Evolutionary conservation across 2,888 invertebrate species (phyloP).

Genomic region (Lagria hirta): DNA sequence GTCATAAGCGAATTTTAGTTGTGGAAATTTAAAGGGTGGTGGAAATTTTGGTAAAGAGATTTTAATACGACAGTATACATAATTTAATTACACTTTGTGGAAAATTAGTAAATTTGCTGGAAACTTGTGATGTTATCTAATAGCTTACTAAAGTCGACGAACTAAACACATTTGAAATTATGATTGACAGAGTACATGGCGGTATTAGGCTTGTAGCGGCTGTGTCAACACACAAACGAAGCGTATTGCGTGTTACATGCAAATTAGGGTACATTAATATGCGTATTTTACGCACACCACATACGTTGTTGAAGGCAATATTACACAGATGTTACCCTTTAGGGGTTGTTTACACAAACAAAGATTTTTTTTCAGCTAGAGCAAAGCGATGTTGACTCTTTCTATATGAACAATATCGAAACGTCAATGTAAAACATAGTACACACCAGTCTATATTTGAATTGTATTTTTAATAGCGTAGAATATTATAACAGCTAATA

Average conservation of each 20-base stretch:
- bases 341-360: conserved; percentile 52
- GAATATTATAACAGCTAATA: too few species aligned
- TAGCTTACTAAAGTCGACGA: conserved; percentile 15
- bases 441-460: too few species aligned
- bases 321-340: conserved; percentile 49
- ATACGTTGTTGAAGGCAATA: conserved; percentile 43
- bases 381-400: too few species aligned
- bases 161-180: conserved; percentile 32
- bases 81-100: too few species aligned
- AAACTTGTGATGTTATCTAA: too few species aligned
- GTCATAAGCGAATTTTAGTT: conserved; percentile 16
- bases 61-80: conserved; percentile 19
- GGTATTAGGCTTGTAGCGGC: conserved; percentile 44
- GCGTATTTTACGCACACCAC: conserved; percentile 51
- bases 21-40: conserved; percentile 15
- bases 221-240: conserved; percentile 46
- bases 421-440: too few species aligned
- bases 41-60: conserved; percentile 10
- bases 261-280: conserved; percentile 54
- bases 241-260: conserved; percentile 54
- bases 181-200: conserved; percentile 48
- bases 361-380: conserved; percentile 49
- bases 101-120: too few species aligned
- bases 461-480: too few species aligned
- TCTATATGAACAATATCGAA: too few species aligned